phyloP scores from a whole-genome alignment of 2,797 vertebrate genomes.

The Lepilemur ruficaudatus region DNA sequence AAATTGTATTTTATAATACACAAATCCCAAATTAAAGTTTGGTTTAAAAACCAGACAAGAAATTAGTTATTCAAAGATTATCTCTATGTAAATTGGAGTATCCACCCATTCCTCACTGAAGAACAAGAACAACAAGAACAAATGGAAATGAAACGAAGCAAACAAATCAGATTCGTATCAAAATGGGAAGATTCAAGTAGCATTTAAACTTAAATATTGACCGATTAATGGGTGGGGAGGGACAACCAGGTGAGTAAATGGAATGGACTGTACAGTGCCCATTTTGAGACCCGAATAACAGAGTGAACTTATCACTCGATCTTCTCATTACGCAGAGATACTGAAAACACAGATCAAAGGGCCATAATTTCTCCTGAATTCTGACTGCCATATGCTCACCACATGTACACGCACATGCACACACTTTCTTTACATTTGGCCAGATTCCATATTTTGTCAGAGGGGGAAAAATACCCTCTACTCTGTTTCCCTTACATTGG shows the following conservation, averaged over 20 bases:
- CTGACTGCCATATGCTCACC: not conserved
- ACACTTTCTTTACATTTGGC: not conserved
- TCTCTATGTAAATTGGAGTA: not conserved
- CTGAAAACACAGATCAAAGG: not conserved
- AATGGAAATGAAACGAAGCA: not conserved
- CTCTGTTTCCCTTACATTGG: not conserved
- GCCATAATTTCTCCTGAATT: not conserved
- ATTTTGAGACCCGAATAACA: not conserved
- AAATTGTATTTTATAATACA: not conserved
- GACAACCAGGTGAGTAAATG: not conserved
- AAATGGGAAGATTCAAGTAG: not conserved
- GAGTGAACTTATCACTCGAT: not conserved
- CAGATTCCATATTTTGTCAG: not conserved
- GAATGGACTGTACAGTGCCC: not conserved
- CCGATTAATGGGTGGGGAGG: not conserved
- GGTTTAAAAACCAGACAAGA: not conserved
- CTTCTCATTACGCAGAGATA: not conserved
- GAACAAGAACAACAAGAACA: not conserved
- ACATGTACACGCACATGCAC: not conserved
- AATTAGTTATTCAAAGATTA: not conserved
- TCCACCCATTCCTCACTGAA: not conserved
- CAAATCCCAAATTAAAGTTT: not conserved
- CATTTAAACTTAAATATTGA: not conserved
- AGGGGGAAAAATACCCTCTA: not conserved
- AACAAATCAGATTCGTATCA: not conserved